Evolutionary conservation across 2,888 invertebrate species (phyloP).

Genomic region (Dusona sp.): DNA sequence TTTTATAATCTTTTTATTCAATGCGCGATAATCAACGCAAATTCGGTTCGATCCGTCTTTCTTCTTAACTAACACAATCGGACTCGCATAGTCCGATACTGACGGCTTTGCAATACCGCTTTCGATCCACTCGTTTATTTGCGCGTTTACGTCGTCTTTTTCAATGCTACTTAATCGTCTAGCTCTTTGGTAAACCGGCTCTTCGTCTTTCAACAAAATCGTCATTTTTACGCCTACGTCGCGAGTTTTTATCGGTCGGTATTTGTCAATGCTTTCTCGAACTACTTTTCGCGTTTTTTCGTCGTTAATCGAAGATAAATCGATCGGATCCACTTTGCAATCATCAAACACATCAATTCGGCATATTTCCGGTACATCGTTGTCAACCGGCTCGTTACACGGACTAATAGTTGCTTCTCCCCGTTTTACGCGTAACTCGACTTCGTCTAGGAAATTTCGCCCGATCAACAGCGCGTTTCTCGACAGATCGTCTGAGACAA

Average conservation of each 20-base stretch:
- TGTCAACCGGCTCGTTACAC: not conserved
- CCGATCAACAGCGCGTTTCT: slow-evolving; percentile 31
- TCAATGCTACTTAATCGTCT: slow-evolving; percentile 73
- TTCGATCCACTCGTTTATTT: slow-evolving; percentile 75
- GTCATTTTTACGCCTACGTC: not conserved
- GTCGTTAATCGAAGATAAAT: not conserved
- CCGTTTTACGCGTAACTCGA: not conserved
- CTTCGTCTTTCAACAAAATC: slow-evolving; percentile 68
- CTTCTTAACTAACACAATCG: slow-evolving; percentile 75
- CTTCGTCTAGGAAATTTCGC: slow-evolving; percentile 9
- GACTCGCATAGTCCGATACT: slow-evolving; percentile 78
- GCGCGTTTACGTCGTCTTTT: slow-evolving; percentile 70
- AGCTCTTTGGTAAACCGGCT: slow-evolving; percentile 73
- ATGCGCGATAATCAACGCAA: slow-evolving; percentile 81
- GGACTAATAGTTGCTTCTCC: slow-evolving; percentile 4
- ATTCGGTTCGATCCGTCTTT: slow-evolving; percentile 73
- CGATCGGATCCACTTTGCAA: not conserved
- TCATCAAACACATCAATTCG: not conserved
- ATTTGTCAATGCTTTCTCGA: not conserved
- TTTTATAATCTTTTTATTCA: slow-evolving; percentile 79
- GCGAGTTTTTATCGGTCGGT: not conserved
- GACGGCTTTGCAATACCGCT: slow-evolving; percentile 71
- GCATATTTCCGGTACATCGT: slow-evolving; percentile 2
- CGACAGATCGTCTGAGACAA: slow-evolving; percentile 19
- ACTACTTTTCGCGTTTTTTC: not conserved